Evolutionary conservation across 2,888 invertebrate genomes (phyloP), one percentile per base, ranked within the genome.

Genomic region (Eristalinus aeneus): DNA sequence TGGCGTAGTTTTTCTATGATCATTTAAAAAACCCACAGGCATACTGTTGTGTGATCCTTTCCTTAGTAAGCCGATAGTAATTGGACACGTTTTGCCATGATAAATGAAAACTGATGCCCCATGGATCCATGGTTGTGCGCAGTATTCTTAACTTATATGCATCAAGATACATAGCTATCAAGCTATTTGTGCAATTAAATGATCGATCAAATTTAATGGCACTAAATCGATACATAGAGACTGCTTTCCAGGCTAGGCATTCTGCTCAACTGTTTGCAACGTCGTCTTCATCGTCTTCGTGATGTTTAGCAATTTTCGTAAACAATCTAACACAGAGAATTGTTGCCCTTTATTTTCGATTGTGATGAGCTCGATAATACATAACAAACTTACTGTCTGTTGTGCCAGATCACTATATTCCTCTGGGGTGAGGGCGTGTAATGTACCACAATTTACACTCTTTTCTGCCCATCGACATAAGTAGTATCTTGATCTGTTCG

Each of bases 131-230:
- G 34, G 34, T 23, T 65, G 69, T 22, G 39, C 61, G 46, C 36
- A 65, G 22, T 54, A 46, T 46, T 5, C 39, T 46, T 46, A n/a
- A 39, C n/a, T 2, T n/a, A n/a, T 63, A 56, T 85, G 46, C 68
- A 67, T 63, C 72, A 60, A 77, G 53, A 67, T 65, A 61, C 64
- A 85, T 72, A 81, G 76, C 80, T 85, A 39, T 77, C 73, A 81
- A 74, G 82, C 82, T 82, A 82, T 82, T 75, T 73, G 77, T 67
- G 79, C 81, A 87, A 76, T 87, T 84, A 87, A 84, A 87, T 84
- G 73, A 87, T 88, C 87, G 81, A 88, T 88, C 88, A 88, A 84
- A 83, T 73, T 83, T 81, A 81, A 88, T 81, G 71, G 78, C 82
- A 77, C 54, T 69, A 58, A 39, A 81, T 65, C 77, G 77, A 74